Evolutionary conservation across 2,888 invertebrate genomes (phyloP).

Genomic region (Spisula subtruncata): DNA sequence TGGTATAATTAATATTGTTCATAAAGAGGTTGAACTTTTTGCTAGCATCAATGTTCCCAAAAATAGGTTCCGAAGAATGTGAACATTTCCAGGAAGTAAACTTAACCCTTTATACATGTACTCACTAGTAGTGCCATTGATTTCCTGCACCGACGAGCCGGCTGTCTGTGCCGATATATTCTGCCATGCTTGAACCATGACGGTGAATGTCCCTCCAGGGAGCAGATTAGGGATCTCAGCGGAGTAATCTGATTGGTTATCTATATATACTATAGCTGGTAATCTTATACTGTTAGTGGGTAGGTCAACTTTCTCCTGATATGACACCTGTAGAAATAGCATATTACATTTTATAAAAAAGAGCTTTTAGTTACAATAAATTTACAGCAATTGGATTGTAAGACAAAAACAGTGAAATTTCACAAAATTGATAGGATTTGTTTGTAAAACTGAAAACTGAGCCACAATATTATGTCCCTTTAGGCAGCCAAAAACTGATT

Average conservation of each 20-base stretch:
- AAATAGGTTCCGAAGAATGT: too few relatives aligned
- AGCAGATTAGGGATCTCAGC: constrained; percentile 67
- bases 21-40: too few relatives aligned
- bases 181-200: constrained; percentile 74
- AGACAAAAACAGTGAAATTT: too few relatives aligned
- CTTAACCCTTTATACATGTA: background rate
- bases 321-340: constrained; percentile 59
- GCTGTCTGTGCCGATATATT: constrained; percentile 70
- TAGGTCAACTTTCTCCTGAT: constrained; percentile 45
- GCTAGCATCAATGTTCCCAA: too few relatives aligned
- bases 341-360: background rate
- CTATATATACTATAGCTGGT: constrained; percentile 43
- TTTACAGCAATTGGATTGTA: too few relatives aligned
- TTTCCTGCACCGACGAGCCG: constrained; percentile 50
- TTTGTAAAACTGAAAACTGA: too few relatives aligned
- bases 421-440: too few relatives aligned
- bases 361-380: background rate
- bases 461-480: too few relatives aligned
- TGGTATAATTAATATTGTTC: too few relatives aligned
- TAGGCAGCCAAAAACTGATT: too few relatives aligned
- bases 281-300: constrained; percentile 45
- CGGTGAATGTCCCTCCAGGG: constrained; percentile 75
- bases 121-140: constrained; percentile 73
- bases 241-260: constrained; percentile 48
- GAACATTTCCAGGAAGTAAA: too few relatives aligned